Base-by-base conservation (phyloP, 2,113 vertebrate species). In the Neodontobutis hainanensis region DNA sequence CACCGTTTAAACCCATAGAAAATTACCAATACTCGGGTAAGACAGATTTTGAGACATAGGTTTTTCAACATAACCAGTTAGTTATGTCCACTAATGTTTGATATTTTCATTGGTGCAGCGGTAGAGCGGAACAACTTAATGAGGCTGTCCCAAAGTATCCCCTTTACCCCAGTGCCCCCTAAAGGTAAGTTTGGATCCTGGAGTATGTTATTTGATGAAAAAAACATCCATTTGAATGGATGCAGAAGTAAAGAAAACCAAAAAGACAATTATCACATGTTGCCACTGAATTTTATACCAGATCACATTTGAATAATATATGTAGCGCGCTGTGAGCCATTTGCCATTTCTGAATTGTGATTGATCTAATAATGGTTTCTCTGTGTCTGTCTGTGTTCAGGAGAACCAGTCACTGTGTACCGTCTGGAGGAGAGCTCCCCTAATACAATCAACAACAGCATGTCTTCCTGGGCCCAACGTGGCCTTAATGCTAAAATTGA, bases 41-140 rank as follows among this genome's bases (percentile, higher is more conserved):
- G 94, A 90, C 44, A 5, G 44, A 12, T 46, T 46, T 12, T 46
- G 44, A 14, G 12, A 11, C 64, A 11, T 65, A 6, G 6, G 5
- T 60, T 9, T 49, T 32, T 62, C 19, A 27, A 27, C 19, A 27
- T 27, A 27, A 3, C 19, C 19, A 27, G 4, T 45, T 2, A 19
- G 8, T 59, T 12, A 55, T 55, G n/a, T 36, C 34, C 32, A 35
- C 12, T 35, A 38, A 6, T 56, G 40, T 68, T 2, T 78, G 45
- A 49, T 14, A n/a, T 11, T 56, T 74, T 71, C 47, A 59, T 46
- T 62, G 14, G 43, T 78, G 38, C 47, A 99, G 97, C 97, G 89
- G 97, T 99, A 77, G 97, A 99, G 92, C 95, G 97, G 84, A 99
- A 99, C 90, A 99, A 99, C 87, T 91, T 99, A 90, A 99, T 99